Evolutionary conservation across 1,140 invertebrate genomes (phyloP), one percentile per base, ranked within the genome.

Genomic region (Argopecten irradians): DNA sequence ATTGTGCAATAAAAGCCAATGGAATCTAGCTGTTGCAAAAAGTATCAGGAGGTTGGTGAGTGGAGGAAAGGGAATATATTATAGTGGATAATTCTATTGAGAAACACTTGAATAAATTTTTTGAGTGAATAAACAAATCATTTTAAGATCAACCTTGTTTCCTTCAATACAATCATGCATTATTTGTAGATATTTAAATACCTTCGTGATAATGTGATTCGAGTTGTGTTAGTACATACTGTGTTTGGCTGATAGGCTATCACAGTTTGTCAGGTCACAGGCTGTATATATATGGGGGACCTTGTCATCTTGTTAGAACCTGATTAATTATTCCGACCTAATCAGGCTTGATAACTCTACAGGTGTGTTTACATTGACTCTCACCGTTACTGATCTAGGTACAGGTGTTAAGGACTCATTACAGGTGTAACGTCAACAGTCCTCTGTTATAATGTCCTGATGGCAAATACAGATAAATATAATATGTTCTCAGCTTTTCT

Each of bases 141-240:
- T n/a, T n/a, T n/a, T n/a, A n/a, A n/a, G n/a, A n/a, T n/a, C n/a
- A n/a, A n/a, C n/a, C n/a, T n/a, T n/a, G n/a, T n/a, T n/a, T n/a
- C n/a, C 8, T 71, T n/a, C 22, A n/a, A 71, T 71, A 71, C 55
- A 71, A 71, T 71, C 8, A 71, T 71, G 5, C 28, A 71, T 71
- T 71, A 71, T 71, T 71, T n/a, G 28, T 71, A 28, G 55, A n/a
- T 71, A 71, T 71, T 71, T 71, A n/a, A 71, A 71, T 71, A 71
- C 55, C 55, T 71, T 71, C 22, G 1, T 16, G 16, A 16, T 71
- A 71, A 71, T 71, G 22, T 3, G 55, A 71, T 71, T 28, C 55
- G 28, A n/a, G 22, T n/a, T 28, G 55, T 71, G 55, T 71, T 22
- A n/a, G 28, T 71, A n/a, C 55, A 71, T 71, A 71, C n/a, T 28